Base-by-base conservation (phyloP, 2,797 vertebrate genomes). In the Brachyalestes nurse region DNA sequence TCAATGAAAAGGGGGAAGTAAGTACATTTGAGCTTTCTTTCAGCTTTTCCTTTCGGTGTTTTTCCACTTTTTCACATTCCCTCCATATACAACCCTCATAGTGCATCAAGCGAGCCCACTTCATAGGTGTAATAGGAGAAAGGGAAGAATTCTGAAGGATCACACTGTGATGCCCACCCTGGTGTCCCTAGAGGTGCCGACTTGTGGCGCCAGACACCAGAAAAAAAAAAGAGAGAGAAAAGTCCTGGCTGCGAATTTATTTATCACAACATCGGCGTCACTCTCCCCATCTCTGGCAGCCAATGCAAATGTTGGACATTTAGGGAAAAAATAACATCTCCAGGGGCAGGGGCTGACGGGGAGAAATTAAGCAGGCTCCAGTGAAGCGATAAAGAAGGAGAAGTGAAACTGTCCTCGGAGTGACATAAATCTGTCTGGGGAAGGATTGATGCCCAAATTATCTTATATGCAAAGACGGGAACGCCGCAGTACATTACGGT, bases 401-500 rank as follows among this genome's bases (percentile, higher is more conserved):
- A 97, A 97, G 96, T 97, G 96, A 97, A 97, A 96, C 96, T 96
- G 96, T 98, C 97, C 97, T 98, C 96, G 90, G 97, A 97, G 97
- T 97, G 96, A 97, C 97, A 98, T 98, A 97, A 98, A 98, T 98
- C 97, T 97, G 97, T 97, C 96, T 94, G 93, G 88, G 90, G 91
- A 93, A 96, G 94, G 96, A 98, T 98, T 96, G 97, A 97, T 98
- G 96, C 96, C 95, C 96, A 97, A 97, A 98, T 98, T 97, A 99
- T 98, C 97, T 97, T 97, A 97, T 98, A 98, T 97, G 96, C 96
- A 97, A 97, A 98, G 97, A 97, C 96, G 96, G 96, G 95, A 96
- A 96, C 95, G 95, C 94, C 90, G 95, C 95, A 96, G 95, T 97
- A 96, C 96, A 96, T 97, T 97, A 97, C 94, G 88, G 88, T 88